Conservation (phyloP, 2,888 invertebrate species). For the Drosophila birchii region DNA sequence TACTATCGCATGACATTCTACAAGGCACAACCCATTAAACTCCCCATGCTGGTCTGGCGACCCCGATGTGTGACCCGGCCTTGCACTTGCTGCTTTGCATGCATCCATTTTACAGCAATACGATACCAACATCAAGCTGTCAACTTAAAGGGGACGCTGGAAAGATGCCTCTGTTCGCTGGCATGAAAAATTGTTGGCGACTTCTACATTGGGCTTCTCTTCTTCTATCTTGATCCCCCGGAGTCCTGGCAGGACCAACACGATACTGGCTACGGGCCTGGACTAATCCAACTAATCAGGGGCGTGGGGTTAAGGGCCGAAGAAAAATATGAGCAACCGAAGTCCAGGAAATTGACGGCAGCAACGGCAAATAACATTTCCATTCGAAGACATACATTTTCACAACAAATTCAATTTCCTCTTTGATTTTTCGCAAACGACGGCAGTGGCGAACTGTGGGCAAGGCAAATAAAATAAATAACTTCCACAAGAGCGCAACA, state of each 20-base stretch:
- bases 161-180: constrained; percentile 38
- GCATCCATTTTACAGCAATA: constrained; percentile 65
- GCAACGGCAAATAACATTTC: constrained; percentile 76
- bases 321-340: constrained; percentile 29
- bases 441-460: constrained; percentile 42
- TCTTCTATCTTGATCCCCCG: constrained; percentile 1
- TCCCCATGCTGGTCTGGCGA: constrained; percentile 26
- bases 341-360: constrained; percentile 70
- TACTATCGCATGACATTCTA: constrained; percentile 57
- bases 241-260: constrained; percentile 2
- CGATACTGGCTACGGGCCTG: constrained; percentile 1
- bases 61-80: constrained; percentile 17
- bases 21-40: constrained; percentile 74
- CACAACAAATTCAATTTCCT: constrained; percentile 80
- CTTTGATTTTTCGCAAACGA: constrained; percentile 78
- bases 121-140: constrained; percentile 43
- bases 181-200: constrained; percentile 65
- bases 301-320: constrained; percentile 45
- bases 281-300: constrained; percentile 69
- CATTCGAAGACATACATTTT: constrained; percentile 77
- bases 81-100: constrained; percentile 64
- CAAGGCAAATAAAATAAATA: constrained; percentile 73
- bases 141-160: constrained; percentile 29
- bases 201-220: constrained; percentile 36
- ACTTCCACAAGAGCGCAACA: constrained; percentile 75